Evolutionary conservation across 2,888 invertebrate genomes (phyloP), one percentile per base, ranked within the genome.

Genomic region (Volucella inanis): DNA sequence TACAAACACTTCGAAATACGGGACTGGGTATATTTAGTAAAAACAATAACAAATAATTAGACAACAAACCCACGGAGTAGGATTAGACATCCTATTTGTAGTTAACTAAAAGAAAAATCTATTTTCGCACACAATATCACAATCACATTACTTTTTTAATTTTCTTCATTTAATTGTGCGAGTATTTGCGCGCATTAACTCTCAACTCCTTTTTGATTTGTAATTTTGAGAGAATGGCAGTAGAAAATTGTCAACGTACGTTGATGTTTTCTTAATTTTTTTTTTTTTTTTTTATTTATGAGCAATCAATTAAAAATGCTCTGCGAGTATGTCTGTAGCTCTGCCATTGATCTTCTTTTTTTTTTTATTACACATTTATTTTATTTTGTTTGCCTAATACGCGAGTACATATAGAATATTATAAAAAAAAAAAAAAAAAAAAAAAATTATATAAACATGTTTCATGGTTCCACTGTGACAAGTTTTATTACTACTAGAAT

Each of bases 1-100:
- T 54, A 75, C 80, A 72, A 85, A 71, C 80, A 76, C 75, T 71
- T 85, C 84, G 80, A 80, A 80, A 76, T 76, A 80, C 67, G 49
- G 75, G 47, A 71, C 61, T 85, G 84, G 80, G 55, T 85, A 85
- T 57, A 59, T 67, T 67, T 77, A 77, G 45, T 64, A 38, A 18
- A 70, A 8, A 55, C 38, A 47, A 15, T 31, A 50, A 31, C 39
- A 10, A 65, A 55, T 12, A 55, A 8, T 18, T 10, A 18, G 65
- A 18, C 50, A 62, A 50, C 62, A 52, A 52, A 18, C 9, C 57
- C 15, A 74, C 12, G n/a, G 22, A 50, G 14, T 15, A 10, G 18
- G 31, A 64, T 55, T 61, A 61, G 43, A 41, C 38, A 79, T 39
- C 31, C 72, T 65, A 67, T 68, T 82, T 82, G 76, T 76, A 65